phyloP scores from a whole-genome alignment of 2,113 vertebrate genomes.

The Boleophthalmus pectinirostris region DNA sequence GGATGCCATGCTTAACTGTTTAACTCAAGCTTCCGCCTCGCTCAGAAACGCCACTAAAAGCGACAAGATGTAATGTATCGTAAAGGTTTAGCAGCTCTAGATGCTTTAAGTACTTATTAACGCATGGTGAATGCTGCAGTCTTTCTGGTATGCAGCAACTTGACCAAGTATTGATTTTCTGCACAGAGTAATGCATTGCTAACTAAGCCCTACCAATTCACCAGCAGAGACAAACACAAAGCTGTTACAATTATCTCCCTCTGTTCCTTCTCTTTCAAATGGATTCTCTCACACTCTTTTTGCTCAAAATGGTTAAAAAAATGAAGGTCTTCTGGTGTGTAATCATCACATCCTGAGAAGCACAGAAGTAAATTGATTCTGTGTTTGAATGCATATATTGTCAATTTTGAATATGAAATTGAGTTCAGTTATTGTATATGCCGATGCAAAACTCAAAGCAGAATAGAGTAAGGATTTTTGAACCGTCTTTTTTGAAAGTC shows the following conservation, averaged over 20 bases:
- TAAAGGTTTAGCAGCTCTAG: not conserved
- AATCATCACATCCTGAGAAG: slow-evolving; percentile 27
- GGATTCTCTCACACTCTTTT: slow-evolving; percentile 12
- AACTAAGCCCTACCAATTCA: slow-evolving; percentile 19
- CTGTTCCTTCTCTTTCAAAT: not conserved
- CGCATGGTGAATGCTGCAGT: slow-evolving; percentile 13
- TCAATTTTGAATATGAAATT: slow-evolving; percentile 44
- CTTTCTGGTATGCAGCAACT: slow-evolving; percentile 17
- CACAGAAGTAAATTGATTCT: slow-evolving; percentile 17
- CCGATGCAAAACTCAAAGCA: not conserved
- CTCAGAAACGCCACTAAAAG: not conserved
- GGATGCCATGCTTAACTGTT: not conserved
- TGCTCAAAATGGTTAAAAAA: slow-evolving; percentile 8
- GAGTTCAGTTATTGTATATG: slow-evolving; percentile 33
- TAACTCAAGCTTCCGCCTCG: not conserved
- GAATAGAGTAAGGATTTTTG: slow-evolving; percentile 10
- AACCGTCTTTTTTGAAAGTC: not conserved
- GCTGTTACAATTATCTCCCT: slow-evolving; percentile 5
- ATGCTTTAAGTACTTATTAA: slow-evolving; percentile 10
- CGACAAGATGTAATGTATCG: not conserved
- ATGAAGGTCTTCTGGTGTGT: slow-evolving; percentile 11
- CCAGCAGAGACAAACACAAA: slow-evolving; percentile 10
- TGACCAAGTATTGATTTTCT: slow-evolving; percentile 20
- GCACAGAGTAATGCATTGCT: slow-evolving; percentile 1
- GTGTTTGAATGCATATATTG: not conserved